Percentiles rank a stretch among this genome's conserved stretches.
These are phyloP conservation scores for Rotaria socialis DNA, from an alignment of 2,888 invertebrate genomes.

Conservation along the genomic window DNA sequence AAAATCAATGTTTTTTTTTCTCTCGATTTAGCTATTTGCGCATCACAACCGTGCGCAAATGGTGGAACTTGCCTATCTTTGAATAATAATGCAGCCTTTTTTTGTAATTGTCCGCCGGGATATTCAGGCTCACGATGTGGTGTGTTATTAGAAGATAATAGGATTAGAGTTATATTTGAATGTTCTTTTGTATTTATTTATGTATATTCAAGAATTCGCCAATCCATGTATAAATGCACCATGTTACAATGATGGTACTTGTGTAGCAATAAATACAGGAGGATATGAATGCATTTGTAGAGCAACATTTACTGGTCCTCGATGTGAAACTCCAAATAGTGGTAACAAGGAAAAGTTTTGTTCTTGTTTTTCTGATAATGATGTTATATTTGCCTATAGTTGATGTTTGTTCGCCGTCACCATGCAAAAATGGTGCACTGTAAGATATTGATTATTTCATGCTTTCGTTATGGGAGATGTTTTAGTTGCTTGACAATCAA, in stretches of 20 bases:
- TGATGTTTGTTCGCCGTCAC: not conserved
- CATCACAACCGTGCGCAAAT: not conserved
- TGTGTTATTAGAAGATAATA: not conserved
- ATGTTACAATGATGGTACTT: not conserved
- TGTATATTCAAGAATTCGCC: not conserved
- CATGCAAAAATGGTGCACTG: slow-evolving; percentile 42
- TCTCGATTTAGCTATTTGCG: not conserved
- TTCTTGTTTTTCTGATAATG: no score
- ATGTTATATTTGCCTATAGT: no score
- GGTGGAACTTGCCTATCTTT: not conserved
- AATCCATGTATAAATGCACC: not conserved
- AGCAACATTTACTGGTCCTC: no score
- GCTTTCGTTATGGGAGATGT: no score
- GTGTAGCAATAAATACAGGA: not conserved
- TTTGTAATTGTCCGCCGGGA: not conserved
- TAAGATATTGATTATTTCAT: not conserved
- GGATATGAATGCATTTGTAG: no score
- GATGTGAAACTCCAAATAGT: no score
- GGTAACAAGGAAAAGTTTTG: no score
- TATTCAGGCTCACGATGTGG: not conserved
- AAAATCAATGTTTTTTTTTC: not conserved
- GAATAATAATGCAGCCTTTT: not conserved
- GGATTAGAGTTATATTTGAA: no score
- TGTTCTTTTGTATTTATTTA: no score
- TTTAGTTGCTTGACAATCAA: no score